Evolutionary conservation across 2,888 invertebrate species (phyloP), one percentile per base, ranked within the genome.

Genomic region (Microdon myrmicae): DNA sequence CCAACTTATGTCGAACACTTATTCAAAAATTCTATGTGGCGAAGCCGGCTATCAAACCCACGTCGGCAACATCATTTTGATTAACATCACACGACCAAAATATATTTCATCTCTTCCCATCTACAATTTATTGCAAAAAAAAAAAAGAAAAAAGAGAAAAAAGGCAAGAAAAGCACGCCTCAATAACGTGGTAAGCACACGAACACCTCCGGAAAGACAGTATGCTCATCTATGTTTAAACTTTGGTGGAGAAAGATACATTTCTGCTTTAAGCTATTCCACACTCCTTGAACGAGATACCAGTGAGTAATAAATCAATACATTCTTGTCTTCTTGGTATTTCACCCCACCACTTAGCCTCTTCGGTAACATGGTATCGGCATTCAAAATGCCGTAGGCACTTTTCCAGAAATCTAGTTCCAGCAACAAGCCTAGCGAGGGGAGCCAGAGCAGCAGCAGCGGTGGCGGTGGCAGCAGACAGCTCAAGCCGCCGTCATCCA

Each of bases 221-320:
- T n/a, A 10, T 26, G 34, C 22, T 28, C 12, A 8, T 34, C 23
- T 45, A 39, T 39, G 28, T 47, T 55, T 47, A 47, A 39, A 39
- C 29, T 38, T 28, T 23, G 23, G 20, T 34, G 22, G 26, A 22
- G 34, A 35, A 29, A 55, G 47, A 41, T 34, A 48, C 41, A 41
- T 41, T 41, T 12, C 23, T 48, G 25, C 48, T 56, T 56, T 37
- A 56, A 56, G 48, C 53, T 53, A n/a, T n/a, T n/a, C n/a, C n/a
- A n/a, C n/a, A n/a, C n/a, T n/a, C n/a, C 44, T 44, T 44, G 23
- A 29, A 9, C 16, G 41, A 29, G 43, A 32, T 51, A 29, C 26
- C 58, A 31, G 35, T 37, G 47, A 58, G 43, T 43, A 64, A 64
- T 47, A 58, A 64, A 64, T 64, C 64, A 64, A 64, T 64, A 64